Conservation (phyloP, 2,888 invertebrate genomes). For the Apotomis capreana region DNA sequence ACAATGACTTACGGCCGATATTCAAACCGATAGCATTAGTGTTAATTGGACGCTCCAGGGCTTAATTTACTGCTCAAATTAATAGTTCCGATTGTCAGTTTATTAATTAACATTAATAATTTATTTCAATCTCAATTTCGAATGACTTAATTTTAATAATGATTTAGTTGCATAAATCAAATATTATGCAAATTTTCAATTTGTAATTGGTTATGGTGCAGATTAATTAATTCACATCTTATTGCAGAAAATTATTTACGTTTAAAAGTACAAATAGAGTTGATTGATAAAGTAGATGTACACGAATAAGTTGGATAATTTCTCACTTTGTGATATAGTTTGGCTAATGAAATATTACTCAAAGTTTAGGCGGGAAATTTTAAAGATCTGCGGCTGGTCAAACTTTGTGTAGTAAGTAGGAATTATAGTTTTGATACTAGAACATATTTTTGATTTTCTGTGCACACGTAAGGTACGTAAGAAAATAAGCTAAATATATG, state of each 20-base stretch:
- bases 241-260: not conserved
- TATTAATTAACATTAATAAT: conserved; percentile 44
- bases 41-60: conserved; percentile 47
- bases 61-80: conserved; percentile 45
- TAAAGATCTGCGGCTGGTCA: too few species aligned
- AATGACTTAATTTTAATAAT: conserved; percentile 31
- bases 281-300: not conserved
- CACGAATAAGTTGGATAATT: conserved; percentile 8
- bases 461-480: too few species aligned
- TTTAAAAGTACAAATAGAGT: not conserved
- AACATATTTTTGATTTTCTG: too few species aligned
- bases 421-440: too few species aligned
- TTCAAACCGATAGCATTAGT: conserved; percentile 43
- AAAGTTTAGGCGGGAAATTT: too few species aligned
- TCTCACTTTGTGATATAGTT: conserved; percentile 30
- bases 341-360: too few species aligned
- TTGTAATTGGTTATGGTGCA: not conserved
- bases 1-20: conserved; percentile 40
- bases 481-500: too few species aligned
- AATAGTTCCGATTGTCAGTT: conserved; percentile 44
- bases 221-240: not conserved
- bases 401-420: too few species aligned
- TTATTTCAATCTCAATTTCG: conserved; percentile 27
- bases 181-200: conserved; percentile 20
- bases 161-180: conserved; percentile 21